These are phyloP conservation scores for Lumbricus terrestris DNA, from an alignment of 2,888 invertebrate species.

Conservation along the genomic window DNA sequence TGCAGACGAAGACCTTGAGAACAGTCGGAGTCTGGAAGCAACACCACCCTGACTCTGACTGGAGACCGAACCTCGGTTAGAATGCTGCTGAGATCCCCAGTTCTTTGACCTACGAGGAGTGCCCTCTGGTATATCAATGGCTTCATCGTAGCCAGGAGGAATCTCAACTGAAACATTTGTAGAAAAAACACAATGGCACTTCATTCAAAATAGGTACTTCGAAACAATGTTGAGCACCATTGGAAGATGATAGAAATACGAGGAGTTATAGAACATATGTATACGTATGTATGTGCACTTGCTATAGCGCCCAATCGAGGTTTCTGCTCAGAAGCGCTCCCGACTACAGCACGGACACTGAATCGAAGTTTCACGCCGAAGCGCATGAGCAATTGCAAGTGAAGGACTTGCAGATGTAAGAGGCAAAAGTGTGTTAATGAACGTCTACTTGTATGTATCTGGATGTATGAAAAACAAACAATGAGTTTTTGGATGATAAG, in stretches of 20 bases:
- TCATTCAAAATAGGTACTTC: not conserved
- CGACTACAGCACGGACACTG: too few species aligned
- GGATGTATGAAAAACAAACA: too few species aligned
- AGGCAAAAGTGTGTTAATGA: not conserved
- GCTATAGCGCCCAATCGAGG: too few species aligned
- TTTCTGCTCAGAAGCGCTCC: too few species aligned
- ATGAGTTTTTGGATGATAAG: too few species aligned
- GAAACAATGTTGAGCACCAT: not conserved
- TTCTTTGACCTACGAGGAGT: not conserved
- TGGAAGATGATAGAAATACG: not conserved
- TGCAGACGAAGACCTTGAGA: not conserved
- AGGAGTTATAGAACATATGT: not conserved
- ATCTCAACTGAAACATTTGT: not conserved
- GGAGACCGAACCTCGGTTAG: not conserved
- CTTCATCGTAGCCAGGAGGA: slow-evolving; percentile 9
- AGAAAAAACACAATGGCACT: not conserved
- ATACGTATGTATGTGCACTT: too few species aligned
- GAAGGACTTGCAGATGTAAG: too few species aligned
- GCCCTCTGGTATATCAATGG: not conserved
- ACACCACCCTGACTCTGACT: not conserved
- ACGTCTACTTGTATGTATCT: not conserved
- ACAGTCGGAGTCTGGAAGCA: not conserved
- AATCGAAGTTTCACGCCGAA: too few species aligned
- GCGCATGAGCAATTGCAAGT: too few species aligned
- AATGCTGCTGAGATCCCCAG: not conserved